These are phyloP conservation scores for Epistrophe grossulariae DNA, from an alignment of 2,888 invertebrate species.

Conservation along the genomic window DNA sequence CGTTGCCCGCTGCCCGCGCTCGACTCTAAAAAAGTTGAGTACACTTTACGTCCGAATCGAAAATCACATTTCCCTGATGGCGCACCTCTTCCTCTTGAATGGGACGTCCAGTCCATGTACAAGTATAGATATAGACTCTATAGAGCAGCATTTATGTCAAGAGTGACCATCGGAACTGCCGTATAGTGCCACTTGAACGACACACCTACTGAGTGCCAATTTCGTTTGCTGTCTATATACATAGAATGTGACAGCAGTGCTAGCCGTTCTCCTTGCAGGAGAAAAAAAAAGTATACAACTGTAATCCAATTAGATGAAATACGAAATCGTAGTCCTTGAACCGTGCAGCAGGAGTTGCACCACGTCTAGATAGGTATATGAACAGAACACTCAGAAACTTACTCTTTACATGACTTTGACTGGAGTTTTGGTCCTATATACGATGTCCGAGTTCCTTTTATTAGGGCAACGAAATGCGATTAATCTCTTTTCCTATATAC, in stretches of 20 bases:
- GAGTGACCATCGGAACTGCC: conserved; percentile 30
- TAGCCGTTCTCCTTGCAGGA: background rate
- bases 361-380: background rate
- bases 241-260: conserved; percentile 19
- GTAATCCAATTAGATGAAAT: conserved; percentile 72
- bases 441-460: background rate
- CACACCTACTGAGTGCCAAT: conserved; percentile 68
- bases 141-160: conserved; percentile 9
- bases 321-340: conserved; percentile 66
- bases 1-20: conserved; percentile 5
- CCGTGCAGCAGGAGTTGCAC: conserved; percentile 4
- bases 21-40: conserved; percentile 31
- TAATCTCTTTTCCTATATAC: conserved; percentile 18
- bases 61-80: conserved; percentile 61
- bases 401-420: conserved; percentile 21
- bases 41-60: conserved; percentile 41
- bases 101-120: background rate
- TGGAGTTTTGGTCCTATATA: background rate
- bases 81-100: conserved; percentile 29
- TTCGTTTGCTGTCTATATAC: conserved; percentile 36
- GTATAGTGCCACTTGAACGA: conserved; percentile 55
- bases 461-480: conserved; percentile 39
- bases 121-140: background rate
- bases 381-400: conserved; percentile 31
- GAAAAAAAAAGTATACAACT: conserved; percentile 30